Evolutionary conservation across 2,797 vertebrate genomes (phyloP), one percentile per base, ranked within the genome.

Genomic region (Mormyrops boulengeri): DNA sequence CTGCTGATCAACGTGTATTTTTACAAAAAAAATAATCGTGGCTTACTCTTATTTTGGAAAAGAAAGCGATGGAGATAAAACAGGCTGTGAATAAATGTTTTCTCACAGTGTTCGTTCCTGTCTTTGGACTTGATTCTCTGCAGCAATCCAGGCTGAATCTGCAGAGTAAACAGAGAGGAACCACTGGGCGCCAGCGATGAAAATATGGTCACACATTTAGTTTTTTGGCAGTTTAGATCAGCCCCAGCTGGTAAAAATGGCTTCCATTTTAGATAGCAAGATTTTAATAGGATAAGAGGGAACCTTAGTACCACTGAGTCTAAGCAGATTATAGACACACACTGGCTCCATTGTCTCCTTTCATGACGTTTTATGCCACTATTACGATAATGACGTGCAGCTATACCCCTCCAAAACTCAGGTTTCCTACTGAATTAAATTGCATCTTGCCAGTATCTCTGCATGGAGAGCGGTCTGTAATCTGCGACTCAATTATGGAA

Each of bases 131-230:
- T 14, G 12, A 34, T 86, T 55, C 84, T 53, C 50, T 14, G 22
- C 26, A 55, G 84, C 22, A 34, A 86, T 53, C 47, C 47, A 30
- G 84, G 12, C 84, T 34, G 47, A 52, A 86, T 52, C 84, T 86
- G 84, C 84, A 30, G 84, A 30, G 22, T 53, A 86, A 86, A 86
- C 84, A 55, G n/a, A 19, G 50, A 86, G 50, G 84, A 86, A 86
- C 84, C 50, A 53, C 84, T 53, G 84, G 50, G 84, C 22, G 4
- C 84, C n/a, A 30, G 47, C 0, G 4, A 86, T 50, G 30, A 55
- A 50, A 86, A 86, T 86, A 86, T 86, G 84, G 84, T 86, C 50
- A 1, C 84, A 55, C 30, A 55, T 86, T 86, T 86, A 53, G 84
- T 55, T 86, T 52, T 86, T 53, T 86, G 84, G 84, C 84, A 86